Percentiles rank a stretch among this genome's conserved stretches.
Conservation (phyloP, 2,113 vertebrate genomes). For the Scytalopus superciliaris region DNA sequence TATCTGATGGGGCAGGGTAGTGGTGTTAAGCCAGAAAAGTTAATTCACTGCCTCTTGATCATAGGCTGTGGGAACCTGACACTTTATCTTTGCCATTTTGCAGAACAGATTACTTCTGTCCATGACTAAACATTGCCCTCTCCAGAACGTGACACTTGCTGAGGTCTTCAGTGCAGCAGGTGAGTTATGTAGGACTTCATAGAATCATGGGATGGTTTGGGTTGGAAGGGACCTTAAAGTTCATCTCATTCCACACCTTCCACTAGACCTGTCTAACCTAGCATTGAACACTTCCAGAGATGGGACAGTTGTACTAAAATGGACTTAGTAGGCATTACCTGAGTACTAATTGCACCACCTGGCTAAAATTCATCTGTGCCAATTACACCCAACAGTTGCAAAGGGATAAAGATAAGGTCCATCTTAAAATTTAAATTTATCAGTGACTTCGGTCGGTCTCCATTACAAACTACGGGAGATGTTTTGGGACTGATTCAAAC, state of each 20-base stretch:
- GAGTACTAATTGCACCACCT: not conserved
- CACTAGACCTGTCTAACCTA: not conserved
- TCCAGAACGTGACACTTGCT: not conserved
- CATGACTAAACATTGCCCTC: not conserved
- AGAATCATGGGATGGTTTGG: not conserved
- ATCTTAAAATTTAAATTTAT: not conserved
- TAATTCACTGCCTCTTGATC: not conserved
- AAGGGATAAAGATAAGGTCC: not conserved
- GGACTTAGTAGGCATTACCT: not conserved
- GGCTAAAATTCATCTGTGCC: not conserved
- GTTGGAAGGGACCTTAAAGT: not conserved
- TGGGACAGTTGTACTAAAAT: not conserved
- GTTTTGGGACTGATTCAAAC: not conserved
- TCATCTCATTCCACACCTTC: not conserved
- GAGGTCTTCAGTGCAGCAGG: not conserved
- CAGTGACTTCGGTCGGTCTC: not conserved
- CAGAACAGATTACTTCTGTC: not conserved
- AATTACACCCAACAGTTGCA: not conserved
- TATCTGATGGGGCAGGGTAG: not conserved
- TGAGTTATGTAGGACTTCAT: not conserved
- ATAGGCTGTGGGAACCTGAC: not conserved
- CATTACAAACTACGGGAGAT: not conserved
- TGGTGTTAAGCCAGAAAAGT: too few species aligned
- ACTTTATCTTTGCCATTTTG: not conserved
- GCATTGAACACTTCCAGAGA: not conserved